Conservation (phyloP, 1,140 invertebrate species). For the Arion vulgaris region DNA sequence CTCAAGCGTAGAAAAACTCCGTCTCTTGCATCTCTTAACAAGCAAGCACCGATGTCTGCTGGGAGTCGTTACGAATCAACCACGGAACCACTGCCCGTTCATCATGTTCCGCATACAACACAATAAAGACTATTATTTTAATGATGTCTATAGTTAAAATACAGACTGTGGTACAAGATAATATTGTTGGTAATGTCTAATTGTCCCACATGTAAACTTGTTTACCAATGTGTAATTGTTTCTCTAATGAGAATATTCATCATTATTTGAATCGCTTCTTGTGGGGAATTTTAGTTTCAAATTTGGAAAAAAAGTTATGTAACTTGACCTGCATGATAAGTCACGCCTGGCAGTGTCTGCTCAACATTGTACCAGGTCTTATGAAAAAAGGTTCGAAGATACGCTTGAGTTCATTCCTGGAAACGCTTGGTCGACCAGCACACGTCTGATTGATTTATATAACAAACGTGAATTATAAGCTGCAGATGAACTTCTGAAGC, state of each 20-base stretch:
- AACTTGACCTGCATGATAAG: slow-evolving; percentile 2
- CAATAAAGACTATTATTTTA: not conserved
- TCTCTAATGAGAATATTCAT: not conserved
- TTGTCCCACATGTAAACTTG: not conserved
- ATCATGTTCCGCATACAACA: not conserved
- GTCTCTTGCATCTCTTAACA: no score
- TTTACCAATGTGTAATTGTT: not conserved
- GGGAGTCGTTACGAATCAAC: not conserved
- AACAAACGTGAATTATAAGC: not conserved
- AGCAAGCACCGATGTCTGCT: not conserved
- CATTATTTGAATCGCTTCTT: not conserved
- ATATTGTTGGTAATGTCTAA: no score
- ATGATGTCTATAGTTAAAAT: not conserved
- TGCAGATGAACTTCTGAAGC: not conserved
- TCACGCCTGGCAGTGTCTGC: not conserved
- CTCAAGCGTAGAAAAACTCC: no score
- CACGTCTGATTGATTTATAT: not conserved
- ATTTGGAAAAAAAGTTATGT: not conserved
- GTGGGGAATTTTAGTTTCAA: not conserved
- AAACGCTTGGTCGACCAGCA: not conserved
- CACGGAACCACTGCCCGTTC: not conserved
- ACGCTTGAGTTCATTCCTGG: not conserved
- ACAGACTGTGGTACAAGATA: no score
- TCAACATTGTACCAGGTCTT: not conserved
- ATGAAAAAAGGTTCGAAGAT: not conserved